Evolutionary conservation across 1,140 invertebrate species (phyloP), one percentile per base, ranked within the genome.

Genomic region (Armadillidium nasatum): DNA sequence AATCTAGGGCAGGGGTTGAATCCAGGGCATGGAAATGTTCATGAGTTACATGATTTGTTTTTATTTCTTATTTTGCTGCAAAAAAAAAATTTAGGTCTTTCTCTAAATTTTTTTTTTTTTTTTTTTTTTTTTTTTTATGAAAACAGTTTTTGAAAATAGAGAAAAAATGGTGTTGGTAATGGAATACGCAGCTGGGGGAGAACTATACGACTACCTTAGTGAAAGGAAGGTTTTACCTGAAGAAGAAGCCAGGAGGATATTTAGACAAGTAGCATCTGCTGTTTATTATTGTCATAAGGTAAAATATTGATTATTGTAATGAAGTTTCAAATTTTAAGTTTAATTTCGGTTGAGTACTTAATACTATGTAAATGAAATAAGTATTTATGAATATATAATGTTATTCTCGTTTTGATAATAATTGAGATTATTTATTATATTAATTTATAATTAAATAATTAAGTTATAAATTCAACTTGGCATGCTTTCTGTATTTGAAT

Each of bases 81-180:
- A 22, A 9, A 6, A 45, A 50, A 15, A 21, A 80, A n/a, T n/a
- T n/a, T n/a, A n/a, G n/a, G n/a, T n/a, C n/a, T 33, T 33, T 33
- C 1, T 33, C 33, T 3, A 33, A 33, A 33, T 33, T 33, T 1
- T 78, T 82, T 83, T 71, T 76, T 79, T 89, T 88, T 6, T 33
- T 33, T 1, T 6, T 33, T 33, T 33, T 33, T 33, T 33, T 33
- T 33, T 33, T 6, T 33, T 33, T 6, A 33, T 6, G 2, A 7
- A 15, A 15, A 77, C 85, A 98, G 96, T 99, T 80, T 98, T 98
- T 87, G 96, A 99, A 88, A 98, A 98, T 87, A 91, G 93, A 82
- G 96, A 98, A 85, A 97, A 98, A 88, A 99, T 99, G 89, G 96
- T 99, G 76, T 87, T 99, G 70, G 97, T 99, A 10, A 99, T 99